Evolutionary conservation across 2,113 vertebrate species (phyloP).

Genomic region (Oncorhynchus clarkii): DNA sequence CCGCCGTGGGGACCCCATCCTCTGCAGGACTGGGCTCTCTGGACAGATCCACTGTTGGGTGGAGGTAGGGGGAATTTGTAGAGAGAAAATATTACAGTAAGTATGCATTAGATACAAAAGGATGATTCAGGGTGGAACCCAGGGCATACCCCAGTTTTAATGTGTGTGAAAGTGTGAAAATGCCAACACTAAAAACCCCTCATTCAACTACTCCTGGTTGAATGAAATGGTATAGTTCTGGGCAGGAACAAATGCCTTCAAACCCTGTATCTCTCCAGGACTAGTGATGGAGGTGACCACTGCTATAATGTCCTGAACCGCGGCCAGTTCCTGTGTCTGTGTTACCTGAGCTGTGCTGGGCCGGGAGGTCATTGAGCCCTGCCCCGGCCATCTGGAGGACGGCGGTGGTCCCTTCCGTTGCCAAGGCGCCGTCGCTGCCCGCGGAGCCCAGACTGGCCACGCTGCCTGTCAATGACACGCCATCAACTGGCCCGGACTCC

Average conservation of each 20-base stretch:
- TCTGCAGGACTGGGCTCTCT: slow-evolving; percentile 70
- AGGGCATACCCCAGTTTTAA: too few species aligned
- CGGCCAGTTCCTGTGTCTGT: neutral
- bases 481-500: slow-evolving; percentile 81
- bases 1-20: slow-evolving; percentile 81
- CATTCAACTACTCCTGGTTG: too few species aligned
- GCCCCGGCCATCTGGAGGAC: slow-evolving; percentile 84
- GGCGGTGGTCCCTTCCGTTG: slow-evolving; percentile 78
- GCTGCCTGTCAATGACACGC: slow-evolving; percentile 68
- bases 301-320: neutral
- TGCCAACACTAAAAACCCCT: too few species aligned
- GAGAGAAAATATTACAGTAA: neutral
- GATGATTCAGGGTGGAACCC: too few species aligned
- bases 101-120: too few species aligned
- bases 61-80: neutral
- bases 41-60: slow-evolving; percentile 58
- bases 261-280: too few species aligned
- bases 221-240: too few species aligned
- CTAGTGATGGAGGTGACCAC: too few species aligned
- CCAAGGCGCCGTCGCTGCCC: slow-evolving; percentile 82
- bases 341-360: slow-evolving; percentile 69
- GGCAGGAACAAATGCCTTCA: too few species aligned
- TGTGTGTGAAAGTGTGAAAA: too few species aligned
- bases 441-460: slow-evolving; percentile 71
- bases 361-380: slow-evolving; percentile 81